phyloP scores from a whole-genome alignment of 2,797 vertebrate genomes.

The Labeo calbasu region DNA sequence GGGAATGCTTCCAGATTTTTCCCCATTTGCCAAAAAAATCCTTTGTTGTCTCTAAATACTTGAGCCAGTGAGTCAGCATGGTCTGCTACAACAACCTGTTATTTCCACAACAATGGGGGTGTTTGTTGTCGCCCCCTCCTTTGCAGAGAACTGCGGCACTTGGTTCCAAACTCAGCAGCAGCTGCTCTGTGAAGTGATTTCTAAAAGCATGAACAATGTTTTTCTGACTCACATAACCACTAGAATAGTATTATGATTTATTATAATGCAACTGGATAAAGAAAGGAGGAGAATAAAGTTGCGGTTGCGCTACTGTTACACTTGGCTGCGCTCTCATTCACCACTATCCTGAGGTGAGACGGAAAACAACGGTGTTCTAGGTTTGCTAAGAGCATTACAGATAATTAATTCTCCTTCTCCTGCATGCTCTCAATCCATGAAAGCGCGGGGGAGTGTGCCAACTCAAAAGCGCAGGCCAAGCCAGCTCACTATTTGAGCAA shows the following conservation, averaged over 20 bases:
- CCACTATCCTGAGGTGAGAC: constrained; percentile 48
- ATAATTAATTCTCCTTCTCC: constrained; percentile 70
- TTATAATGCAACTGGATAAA: neutral
- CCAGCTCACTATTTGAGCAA: neutral
- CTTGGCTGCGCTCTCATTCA: constrained; percentile 62
- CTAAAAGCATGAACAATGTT: neutral
- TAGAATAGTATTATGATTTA: neutral
- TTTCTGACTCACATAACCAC: neutral
- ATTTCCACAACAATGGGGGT: constrained; percentile 51
- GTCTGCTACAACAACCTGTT: constrained; percentile 56
- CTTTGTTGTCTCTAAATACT: constrained; percentile 60
- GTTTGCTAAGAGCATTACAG: constrained; percentile 75
- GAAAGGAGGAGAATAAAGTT: neutral
- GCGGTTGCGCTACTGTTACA: neutral
- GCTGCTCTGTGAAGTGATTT: neutral
- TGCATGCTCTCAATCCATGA: constrained; percentile 66
- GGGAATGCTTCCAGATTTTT: constrained; percentile 32
- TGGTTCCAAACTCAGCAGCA: constrained; percentile 10
- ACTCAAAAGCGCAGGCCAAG: constrained; percentile 54
- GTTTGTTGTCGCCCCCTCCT: constrained; percentile 35
- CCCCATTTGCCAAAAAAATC: constrained; percentile 8
- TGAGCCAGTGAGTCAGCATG: constrained; percentile 55
- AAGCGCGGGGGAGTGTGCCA: constrained; percentile 55
- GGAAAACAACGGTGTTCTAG: constrained; percentile 49
- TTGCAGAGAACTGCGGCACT: constrained; percentile 32